Percentiles rank a stretch among this genome's conserved stretches.
Evolutionary conservation across 1,140 invertebrate genomes (phyloP).

Genomic region (Cepaea nemoralis): DNA sequence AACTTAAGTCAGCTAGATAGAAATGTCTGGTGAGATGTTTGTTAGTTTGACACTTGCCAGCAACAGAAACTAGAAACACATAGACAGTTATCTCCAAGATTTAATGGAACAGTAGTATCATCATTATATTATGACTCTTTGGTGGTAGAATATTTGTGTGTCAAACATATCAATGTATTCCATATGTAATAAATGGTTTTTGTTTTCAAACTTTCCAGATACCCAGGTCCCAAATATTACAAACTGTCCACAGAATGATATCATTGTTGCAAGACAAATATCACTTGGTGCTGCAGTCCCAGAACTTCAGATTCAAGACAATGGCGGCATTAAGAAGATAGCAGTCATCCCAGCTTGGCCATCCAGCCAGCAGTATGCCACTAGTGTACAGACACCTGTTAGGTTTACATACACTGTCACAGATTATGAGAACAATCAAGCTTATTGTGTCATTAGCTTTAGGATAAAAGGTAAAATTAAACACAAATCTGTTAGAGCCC

Average conservation of each 20-base stretch:
- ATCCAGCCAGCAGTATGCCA: not conserved
- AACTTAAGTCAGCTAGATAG: no score
- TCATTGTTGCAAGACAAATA: not conserved
- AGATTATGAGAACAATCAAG: constrained; percentile 11
- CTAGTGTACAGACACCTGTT: not conserved
- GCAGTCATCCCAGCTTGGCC: constrained; percentile 7
- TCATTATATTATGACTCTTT: no score
- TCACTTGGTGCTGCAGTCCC: not conserved
- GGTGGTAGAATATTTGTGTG: no score
- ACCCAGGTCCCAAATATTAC: not conserved
- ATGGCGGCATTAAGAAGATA: constrained; percentile 16
- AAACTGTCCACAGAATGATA: not conserved
- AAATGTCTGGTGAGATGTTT: no score
- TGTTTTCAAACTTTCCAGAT: constrained; percentile 16
- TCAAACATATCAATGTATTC: no score
- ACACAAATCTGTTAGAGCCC: no score
- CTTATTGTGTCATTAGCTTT: not conserved
- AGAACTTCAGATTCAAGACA: constrained; percentile 7
- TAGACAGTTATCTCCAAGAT: no score
- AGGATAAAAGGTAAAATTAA: not conserved
- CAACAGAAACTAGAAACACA: no score
- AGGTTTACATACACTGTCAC: not conserved
- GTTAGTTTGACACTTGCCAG: no score
- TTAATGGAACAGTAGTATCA: no score
- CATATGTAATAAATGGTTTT: no score